Evolutionary conservation across 2,888 invertebrate species (phyloP).

Genomic region (Reticulitermes lucifugus): DNA sequence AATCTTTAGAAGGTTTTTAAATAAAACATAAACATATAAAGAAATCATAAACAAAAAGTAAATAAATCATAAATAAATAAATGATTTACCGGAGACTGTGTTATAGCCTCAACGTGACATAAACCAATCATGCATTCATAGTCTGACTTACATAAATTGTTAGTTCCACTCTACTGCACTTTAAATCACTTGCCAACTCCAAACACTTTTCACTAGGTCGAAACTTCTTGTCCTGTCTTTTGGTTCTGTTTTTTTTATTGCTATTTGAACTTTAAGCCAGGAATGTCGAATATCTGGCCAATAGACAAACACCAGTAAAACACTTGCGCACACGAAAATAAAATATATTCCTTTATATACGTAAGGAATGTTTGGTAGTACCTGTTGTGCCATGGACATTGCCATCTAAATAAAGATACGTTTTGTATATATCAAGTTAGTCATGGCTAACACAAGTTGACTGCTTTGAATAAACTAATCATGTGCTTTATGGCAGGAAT

Average conservation of each 20-base stretch:
- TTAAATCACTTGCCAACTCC: slow-evolving; percentile 40
- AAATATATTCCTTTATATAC: slow-evolving; percentile 28
- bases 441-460: no score
- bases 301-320: slow-evolving; percentile 30
- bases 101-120: not conserved
- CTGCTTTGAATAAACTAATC: no score
- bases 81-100: no score
- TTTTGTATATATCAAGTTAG: no score
- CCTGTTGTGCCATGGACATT: not conserved
- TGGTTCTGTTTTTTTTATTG: not conserved
- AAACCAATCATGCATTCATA: not conserved
- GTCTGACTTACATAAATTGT: slow-evolving; percentile 25
- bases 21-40: no score
- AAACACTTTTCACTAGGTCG: slow-evolving; percentile 30
- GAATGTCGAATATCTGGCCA: slow-evolving; percentile 34
- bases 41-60: no score
- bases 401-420: not conserved
- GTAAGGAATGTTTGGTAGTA: not conserved
- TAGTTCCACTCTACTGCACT: slow-evolving; percentile 20
- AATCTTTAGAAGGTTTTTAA: no score
- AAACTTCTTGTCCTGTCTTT: not conserved
- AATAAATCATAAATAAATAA: no score
- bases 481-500: no score
- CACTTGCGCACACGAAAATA: slow-evolving; percentile 27
- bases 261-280: slow-evolving; percentile 8